Base-by-base conservation (phyloP, 2,113 vertebrate genomes). In the Elanus axillaris region DNA sequence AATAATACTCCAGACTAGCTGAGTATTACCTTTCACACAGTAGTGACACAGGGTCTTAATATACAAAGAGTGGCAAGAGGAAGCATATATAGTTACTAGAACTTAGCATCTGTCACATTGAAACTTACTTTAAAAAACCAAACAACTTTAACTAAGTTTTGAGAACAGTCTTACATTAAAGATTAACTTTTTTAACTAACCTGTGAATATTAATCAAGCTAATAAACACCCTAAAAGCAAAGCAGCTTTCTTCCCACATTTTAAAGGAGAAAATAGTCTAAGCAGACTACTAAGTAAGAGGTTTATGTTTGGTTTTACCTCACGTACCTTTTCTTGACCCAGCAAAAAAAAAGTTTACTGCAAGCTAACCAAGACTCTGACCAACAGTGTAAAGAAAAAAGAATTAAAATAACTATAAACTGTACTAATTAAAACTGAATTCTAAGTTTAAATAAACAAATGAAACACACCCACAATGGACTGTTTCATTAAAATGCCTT, bases 401-500 rank as follows among this genome's bases (percentile, higher is more conserved):
- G 1, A 92, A 66, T 36, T 13, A 64, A 85, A 93, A 27, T 45
- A 68, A 34, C 19, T 66, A 36, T 21, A 31, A 79, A 55, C 26
- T 42, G 4, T 10, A 62, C 4, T 69, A 50, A 58, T 79, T 58
- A 75, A 47, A 82, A 90, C 4, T 11, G 8, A 92, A 93, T 66
- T 86, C 20, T 53, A 72, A 79, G 20, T 23, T 52, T 68, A 88
- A 93, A 34, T 26, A 77, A 79, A 45, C 9, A n/a, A 66, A 32
- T 14, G 14, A 42, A 81, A 71, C 11, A 55, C 23, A 6, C 4
- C 9, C 2, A 1, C 14, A 64, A 1, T 0, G 13, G 26, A 53
- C 34, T 16, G 31, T 38, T 85, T 34, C 23, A 78, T n/a, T 79
- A 58, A 90, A 90, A 60, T 16, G 38, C 13, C 42, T 82, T 71